Evolutionary conservation across 2,797 vertebrate genomes (phyloP).

Genomic region (Acrossocheilus wenchowensis): DNA sequence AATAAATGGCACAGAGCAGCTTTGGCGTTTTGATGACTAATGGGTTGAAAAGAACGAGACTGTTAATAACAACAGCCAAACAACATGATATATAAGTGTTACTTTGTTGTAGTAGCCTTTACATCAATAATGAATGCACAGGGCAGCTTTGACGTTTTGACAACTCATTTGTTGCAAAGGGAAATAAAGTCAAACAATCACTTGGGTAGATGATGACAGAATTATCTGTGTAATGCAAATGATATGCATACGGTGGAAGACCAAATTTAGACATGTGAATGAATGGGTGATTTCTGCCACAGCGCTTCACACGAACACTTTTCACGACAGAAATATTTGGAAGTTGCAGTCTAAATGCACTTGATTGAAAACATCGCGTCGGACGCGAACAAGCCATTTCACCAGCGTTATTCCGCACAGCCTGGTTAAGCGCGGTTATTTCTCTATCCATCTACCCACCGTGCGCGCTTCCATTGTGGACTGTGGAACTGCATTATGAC

Average conservation of each 20-base stretch:
- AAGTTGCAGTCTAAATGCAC: not conserved
- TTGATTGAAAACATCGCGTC: not conserved
- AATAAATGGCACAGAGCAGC: not conserved
- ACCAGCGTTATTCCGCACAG: not conserved
- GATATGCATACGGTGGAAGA: not conserved
- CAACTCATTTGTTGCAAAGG: not conserved
- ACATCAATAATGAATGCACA: not conserved
- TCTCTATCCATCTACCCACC: not conserved
- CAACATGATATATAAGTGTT: not conserved
- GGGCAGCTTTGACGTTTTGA: not conserved
- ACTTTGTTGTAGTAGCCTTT: not conserved
- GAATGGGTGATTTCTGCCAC: not conserved
- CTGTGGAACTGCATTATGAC: constrained; percentile 59
- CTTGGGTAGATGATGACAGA: not conserved
- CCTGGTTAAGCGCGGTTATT: not conserved
- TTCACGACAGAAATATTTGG: not conserved
- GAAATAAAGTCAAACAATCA: not conserved
- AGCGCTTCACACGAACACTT: not conserved
- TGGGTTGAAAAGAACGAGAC: not conserved
- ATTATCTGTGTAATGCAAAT: not conserved
- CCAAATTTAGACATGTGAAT: not conserved
- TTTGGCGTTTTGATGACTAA: not conserved
- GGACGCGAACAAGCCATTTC: not conserved
- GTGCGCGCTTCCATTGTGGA: constrained; percentile 23
- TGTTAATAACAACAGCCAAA: not conserved